Evolutionary conservation across 2,888 invertebrate genomes (phyloP).

Genomic region (Pristionchus fissidentatus): DNA sequence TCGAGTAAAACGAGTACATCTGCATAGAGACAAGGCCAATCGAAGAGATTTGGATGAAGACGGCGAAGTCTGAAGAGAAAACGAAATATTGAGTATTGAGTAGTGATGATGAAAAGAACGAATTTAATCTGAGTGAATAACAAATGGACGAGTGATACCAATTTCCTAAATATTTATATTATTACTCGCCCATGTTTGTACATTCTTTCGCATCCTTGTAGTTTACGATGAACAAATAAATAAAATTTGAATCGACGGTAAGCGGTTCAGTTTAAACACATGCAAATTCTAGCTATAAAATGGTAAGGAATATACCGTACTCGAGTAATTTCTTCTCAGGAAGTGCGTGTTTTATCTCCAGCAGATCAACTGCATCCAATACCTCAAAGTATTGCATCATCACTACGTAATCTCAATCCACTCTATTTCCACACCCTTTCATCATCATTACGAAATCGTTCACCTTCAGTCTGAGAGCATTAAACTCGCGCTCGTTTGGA

Average conservation of each 20-base stretch:
- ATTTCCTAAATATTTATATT: no score
- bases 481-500: slow-evolving; percentile 27
- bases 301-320: slow-evolving; percentile 48
- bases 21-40: slow-evolving; percentile 60
- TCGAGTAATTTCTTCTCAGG: slow-evolving; percentile 63
- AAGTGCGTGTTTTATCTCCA: slow-evolving; percentile 61
- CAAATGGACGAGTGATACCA: no score
- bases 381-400: no score
- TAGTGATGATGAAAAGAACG: not conserved
- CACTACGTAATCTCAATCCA: no score
- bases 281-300: slow-evolving; percentile 18
- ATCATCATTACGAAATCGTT: not conserved
- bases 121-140: no score
- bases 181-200: no score
- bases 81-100: not conserved
- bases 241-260: not conserved
- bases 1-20: slow-evolving; percentile 67
- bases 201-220: no score
- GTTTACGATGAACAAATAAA: not conserved
- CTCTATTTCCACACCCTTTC: no score
- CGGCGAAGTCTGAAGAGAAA: slow-evolving; percentile 56
- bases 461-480: slow-evolving; percentile 5
- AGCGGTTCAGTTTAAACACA: no score
- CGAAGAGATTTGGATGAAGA: slow-evolving; percentile 55
- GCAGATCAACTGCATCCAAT: slow-evolving; percentile 60